These are phyloP conservation scores for Cerastis leucographa DNA, from an alignment of 2,888 invertebrate species.

Conservation along the genomic window DNA sequence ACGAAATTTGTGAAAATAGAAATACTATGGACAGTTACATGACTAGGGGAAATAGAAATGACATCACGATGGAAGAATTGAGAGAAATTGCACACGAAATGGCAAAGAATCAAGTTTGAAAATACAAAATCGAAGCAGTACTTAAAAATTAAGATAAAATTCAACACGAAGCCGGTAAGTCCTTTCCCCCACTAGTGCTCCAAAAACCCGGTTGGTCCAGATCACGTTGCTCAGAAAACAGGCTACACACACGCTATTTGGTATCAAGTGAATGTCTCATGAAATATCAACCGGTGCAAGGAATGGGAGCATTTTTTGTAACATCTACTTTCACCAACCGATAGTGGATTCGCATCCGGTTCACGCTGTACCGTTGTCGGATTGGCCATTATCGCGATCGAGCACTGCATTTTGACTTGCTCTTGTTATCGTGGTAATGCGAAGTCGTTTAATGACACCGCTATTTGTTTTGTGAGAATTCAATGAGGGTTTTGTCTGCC, in stretches of 20 bases:
- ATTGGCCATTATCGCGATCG: slow-evolving; percentile 81
- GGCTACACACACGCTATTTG: slow-evolving; percentile 65
- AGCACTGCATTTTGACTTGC: slow-evolving; percentile 72
- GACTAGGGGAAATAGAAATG: slow-evolving; percentile 9
- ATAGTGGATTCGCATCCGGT: slow-evolving; percentile 88
- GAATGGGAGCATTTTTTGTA: slow-evolving; percentile 91
- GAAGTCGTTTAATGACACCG: slow-evolving; percentile 49
- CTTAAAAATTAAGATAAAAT: slow-evolving; percentile 8
- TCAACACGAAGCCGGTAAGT: slow-evolving; percentile 20
- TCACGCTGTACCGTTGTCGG: slow-evolving; percentile 84
- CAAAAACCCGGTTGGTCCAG: slow-evolving; percentile 57
- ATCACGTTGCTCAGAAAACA: slow-evolving; percentile 65
- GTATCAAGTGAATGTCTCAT: slow-evolving; percentile 87
- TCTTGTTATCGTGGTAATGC: slow-evolving; percentile 62
- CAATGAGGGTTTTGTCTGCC: slow-evolving; percentile 8
- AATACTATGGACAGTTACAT: neutral
- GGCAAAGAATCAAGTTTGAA: neutral
- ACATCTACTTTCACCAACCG: slow-evolving; percentile 89
- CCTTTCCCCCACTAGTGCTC: slow-evolving; percentile 31
- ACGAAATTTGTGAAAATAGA: neutral
- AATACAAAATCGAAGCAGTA: neutral
- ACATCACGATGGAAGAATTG: slow-evolving; percentile 12
- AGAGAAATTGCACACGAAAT: slow-evolving; percentile 32
- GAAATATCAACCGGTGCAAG: slow-evolving; percentile 87
- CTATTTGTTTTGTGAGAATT: slow-evolving; percentile 30